These are phyloP conservation scores for Cathartes aura DNA, from an alignment of 2,113 vertebrate genomes.

Conservation along the genomic window DNA sequence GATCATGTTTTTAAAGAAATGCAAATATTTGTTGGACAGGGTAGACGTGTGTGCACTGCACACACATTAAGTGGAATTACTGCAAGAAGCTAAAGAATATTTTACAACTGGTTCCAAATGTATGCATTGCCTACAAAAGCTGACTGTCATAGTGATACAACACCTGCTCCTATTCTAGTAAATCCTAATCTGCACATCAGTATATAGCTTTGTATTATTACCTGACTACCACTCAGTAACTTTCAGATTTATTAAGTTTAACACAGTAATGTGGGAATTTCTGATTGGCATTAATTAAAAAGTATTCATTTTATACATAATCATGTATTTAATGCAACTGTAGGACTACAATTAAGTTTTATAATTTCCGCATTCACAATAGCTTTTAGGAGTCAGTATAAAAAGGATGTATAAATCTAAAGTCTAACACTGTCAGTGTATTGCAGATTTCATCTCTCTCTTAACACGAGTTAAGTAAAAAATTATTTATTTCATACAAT, in stretches of 20 bases:
- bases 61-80: background rate
- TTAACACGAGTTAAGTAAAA: background rate
- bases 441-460: background rate
- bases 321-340: background rate
- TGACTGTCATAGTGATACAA: background rate
- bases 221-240: background rate
- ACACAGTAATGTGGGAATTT: background rate
- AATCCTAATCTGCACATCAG: background rate
- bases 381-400: background rate
- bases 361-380: background rate
- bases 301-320: background rate
- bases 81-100: background rate
- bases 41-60: background rate
- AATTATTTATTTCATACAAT: constrained; percentile 61
- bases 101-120: background rate
- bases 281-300: background rate
- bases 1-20: background rate
- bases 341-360: background rate
- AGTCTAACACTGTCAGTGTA: background rate
- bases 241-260: background rate
- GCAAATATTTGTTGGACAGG: background rate
- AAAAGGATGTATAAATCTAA: background rate
- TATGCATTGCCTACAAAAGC: background rate
- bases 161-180: background rate
- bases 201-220: background rate